Evolutionary conservation across 1,140 invertebrate species (phyloP).

Genomic region (Drosophila prosaltans): DNA sequence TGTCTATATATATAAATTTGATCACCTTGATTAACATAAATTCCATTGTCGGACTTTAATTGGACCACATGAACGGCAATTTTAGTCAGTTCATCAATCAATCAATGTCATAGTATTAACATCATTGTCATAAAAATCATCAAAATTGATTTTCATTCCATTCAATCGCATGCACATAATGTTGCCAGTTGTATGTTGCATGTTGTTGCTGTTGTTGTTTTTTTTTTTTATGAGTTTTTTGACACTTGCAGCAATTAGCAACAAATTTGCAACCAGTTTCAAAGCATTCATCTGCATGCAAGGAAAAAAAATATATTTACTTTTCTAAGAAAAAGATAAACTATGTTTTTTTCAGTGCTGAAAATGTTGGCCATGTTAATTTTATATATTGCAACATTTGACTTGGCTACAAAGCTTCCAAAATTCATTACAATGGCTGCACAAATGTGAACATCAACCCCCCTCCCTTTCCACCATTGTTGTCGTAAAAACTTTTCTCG

Average conservation of each 20-base stretch:
- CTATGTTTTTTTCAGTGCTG: neutral
- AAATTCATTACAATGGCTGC: constrained; percentile 77
- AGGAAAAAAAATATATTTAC: neutral
- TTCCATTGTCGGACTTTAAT: constrained; percentile 60
- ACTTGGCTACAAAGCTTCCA: constrained; percentile 35
- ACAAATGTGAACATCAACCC: constrained; percentile 69
- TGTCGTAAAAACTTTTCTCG: constrained; percentile 43
- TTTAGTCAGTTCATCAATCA: constrained; percentile 65
- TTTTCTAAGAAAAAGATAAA: neutral
- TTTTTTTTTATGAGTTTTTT: constrained; percentile 57
- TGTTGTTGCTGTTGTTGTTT: constrained; percentile 23
- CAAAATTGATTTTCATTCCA: constrained; percentile 45
- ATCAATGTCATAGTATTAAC: constrained; percentile 14
- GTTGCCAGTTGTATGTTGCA: neutral
- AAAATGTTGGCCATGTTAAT: constrained; percentile 48
- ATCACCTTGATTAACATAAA: constrained; percentile 70
- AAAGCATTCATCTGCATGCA: constrained; percentile 7
- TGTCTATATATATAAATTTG: constrained; percentile 30
- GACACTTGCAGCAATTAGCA: constrained; percentile 59
- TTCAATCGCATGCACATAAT: constrained; percentile 12
- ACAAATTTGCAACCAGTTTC: constrained; percentile 56
- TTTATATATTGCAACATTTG: constrained; percentile 75
- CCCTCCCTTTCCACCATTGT: constrained; percentile 22
- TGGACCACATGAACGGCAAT: constrained; percentile 44
- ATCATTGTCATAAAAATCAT: constrained; percentile 52